phyloP scores from a whole-genome alignment of 2,113 vertebrate species.

The Trogon surrucura region DNA sequence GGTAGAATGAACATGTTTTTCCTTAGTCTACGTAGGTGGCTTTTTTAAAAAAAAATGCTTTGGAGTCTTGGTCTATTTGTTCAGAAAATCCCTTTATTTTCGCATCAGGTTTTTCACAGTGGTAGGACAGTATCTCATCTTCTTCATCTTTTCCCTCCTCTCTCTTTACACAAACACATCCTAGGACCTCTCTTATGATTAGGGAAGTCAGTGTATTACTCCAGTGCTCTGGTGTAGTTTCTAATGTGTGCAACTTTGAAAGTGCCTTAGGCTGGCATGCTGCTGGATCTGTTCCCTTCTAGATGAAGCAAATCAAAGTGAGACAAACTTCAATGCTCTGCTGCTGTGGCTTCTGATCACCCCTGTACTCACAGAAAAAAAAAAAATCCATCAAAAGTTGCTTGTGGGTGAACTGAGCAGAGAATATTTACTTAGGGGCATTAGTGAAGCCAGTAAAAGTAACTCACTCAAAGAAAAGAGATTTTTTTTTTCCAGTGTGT shows the following conservation, averaged over 20 bases:
- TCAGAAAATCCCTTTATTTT: background rate
- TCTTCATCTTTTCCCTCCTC: background rate
- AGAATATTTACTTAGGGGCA: conserved; percentile 2
- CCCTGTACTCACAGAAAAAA: background rate
- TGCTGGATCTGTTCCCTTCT: background rate
- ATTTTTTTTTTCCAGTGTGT: conserved; percentile 15
- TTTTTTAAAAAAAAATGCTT: background rate
- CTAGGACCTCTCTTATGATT: background rate
- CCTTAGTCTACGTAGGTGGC: background rate
- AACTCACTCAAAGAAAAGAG: conserved; percentile 5
- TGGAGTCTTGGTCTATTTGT: background rate
- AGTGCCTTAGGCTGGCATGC: background rate
- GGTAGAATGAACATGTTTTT: background rate
- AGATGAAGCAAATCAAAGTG: conserved; percentile 3
- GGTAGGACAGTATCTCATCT: background rate
- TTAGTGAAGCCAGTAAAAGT: conserved; percentile 11
- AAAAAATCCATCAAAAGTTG: background rate
- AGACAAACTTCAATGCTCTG: background rate
- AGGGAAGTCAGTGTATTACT: background rate
- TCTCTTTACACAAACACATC: background rate
- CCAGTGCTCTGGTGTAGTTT: background rate
- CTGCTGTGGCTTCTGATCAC: conserved; percentile 11
- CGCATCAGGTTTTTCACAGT: background rate
- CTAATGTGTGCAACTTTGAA: background rate
- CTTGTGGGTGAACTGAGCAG: background rate